Conservation (phyloP, 2,888 invertebrate species). For the Drosophila aldrichi region DNA sequence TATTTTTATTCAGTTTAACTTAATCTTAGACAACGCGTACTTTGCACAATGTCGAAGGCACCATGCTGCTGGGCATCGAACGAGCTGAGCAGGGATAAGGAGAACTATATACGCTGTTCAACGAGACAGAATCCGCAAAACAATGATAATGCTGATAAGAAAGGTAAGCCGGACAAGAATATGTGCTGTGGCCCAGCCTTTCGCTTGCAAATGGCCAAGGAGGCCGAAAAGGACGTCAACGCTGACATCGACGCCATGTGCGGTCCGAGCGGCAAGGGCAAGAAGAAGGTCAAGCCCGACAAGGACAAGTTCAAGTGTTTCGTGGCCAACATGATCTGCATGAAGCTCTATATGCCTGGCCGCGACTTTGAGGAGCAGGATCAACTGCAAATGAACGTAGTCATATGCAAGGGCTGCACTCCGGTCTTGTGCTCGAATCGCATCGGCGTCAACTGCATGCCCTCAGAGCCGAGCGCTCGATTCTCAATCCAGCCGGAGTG, state of each 20-base stretch:
- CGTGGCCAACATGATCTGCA: constrained; percentile 53
- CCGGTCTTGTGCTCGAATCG: constrained; percentile 39
- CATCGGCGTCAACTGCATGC: constrained; percentile 61
- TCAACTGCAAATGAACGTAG: constrained; percentile 31
- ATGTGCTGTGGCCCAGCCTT: constrained; percentile 58
- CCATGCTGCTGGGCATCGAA: constrained; percentile 50
- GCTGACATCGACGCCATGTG: constrained; percentile 32
- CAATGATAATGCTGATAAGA: constrained; percentile 7
- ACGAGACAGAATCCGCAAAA: constrained; percentile 12
- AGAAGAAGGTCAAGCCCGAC: constrained; percentile 45
- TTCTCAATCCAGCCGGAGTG: constrained; percentile 55
- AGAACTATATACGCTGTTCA: constrained; percentile 56
- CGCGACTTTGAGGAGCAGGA: constrained; percentile 51
- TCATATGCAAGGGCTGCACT: constrained; percentile 53
- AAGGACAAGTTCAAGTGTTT: constrained; percentile 34
- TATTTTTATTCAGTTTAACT: not conserved
- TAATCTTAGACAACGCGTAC: not conserved
- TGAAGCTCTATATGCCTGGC: constrained; percentile 62
- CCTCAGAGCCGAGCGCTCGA: constrained; percentile 30
- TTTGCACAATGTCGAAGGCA: constrained; percentile 28
- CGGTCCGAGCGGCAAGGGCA: constrained; percentile 16
- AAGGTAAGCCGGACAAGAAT: constrained; percentile 26
- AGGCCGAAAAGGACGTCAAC: constrained; percentile 17
- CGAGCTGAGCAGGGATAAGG: constrained; percentile 29
- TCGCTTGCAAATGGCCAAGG: constrained; percentile 22